These are phyloP conservation scores for Danionella dracula DNA, from an alignment of 2,797 vertebrate species.

Conservation along the genomic window DNA sequence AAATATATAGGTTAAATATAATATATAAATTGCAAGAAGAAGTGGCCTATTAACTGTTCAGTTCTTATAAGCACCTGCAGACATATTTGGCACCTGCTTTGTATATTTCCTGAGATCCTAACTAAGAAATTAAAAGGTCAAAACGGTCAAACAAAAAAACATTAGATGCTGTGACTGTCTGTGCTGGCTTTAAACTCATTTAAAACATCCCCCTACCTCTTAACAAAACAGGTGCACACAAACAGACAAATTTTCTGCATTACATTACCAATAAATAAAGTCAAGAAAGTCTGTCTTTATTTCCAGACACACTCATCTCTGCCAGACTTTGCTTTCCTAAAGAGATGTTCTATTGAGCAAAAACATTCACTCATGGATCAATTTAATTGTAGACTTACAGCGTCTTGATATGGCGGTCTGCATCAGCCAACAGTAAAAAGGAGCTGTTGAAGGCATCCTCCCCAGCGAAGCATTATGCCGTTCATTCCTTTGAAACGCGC, in stretches of 20 bases:
- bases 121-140: neutral
- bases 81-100: neutral
- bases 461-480: neutral
- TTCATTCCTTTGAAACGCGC: conserved; percentile 3
- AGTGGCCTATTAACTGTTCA: too few relatives aligned
- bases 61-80: neutral
- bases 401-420: conserved; percentile 4
- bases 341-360: neutral
- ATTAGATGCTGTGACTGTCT: neutral
- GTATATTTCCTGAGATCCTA: neutral
- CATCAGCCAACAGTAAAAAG: conserved; percentile 4
- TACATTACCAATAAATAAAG: too few relatives aligned
- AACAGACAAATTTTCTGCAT: neutral
- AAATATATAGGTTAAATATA: too few relatives aligned
- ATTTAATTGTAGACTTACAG: conserved; percentile 16
- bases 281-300: too few relatives aligned
- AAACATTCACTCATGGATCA: conserved; percentile 3
- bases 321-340: neutral
- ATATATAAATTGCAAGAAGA: too few relatives aligned
- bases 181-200: neutral
- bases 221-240: neutral
- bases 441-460: conserved; percentile 9
- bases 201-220: neutral
- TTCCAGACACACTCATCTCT: neutral
- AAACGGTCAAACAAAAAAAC: neutral